Base-by-base conservation (phyloP, 2,113 vertebrate species). In the Apistogramma diplotaenia region DNA sequence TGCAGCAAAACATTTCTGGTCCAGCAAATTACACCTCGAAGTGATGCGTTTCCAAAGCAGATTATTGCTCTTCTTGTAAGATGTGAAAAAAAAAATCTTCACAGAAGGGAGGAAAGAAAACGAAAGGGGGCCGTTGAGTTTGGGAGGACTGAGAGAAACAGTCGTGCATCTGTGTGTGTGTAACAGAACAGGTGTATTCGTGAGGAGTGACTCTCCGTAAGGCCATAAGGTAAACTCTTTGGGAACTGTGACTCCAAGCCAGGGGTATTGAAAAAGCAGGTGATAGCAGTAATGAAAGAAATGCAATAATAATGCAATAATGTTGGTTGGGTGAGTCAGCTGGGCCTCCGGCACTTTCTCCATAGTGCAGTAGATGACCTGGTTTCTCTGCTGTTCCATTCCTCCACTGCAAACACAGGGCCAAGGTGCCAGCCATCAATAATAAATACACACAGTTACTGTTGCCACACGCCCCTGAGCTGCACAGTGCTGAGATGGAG, bases 391-490 rank as follows among this genome's bases (percentile, higher is more conserved):
- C 87, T 79, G 85, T 71, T 90, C 67, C 21, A 46, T 89, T 89
- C 74, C 75, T 82, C 85, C 57, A 78, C 65, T 87, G 90, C 88
- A 94, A 91, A 94, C 91, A 91, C 67, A 78, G 87, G 91, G 76
- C 92, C 90, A 91, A 91, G 94, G 94, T 93, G 89, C 91, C 72
- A 79, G 83, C 87, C 93, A 94, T 96, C 93, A 95, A 96, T 96
- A 96, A 96, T 94, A 91, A 84, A 95, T 93, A 90, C 86, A 92
- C 90, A 86, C 85, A 87, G 86, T 93, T 89, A 92, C 90, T 85
- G 92, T 89, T 90, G 84, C 92, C 92, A 91, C 91, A 87, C 83
- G 83, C 90, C 91, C 90, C 89, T 81, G 86, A 93, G 89, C 89
- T 84, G 82, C 88, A 85, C 54, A 7, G 76, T 53, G 83, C 81